phyloP scores from a whole-genome alignment of 2,888 invertebrate species.

The Ophion obscuratus region DNA sequence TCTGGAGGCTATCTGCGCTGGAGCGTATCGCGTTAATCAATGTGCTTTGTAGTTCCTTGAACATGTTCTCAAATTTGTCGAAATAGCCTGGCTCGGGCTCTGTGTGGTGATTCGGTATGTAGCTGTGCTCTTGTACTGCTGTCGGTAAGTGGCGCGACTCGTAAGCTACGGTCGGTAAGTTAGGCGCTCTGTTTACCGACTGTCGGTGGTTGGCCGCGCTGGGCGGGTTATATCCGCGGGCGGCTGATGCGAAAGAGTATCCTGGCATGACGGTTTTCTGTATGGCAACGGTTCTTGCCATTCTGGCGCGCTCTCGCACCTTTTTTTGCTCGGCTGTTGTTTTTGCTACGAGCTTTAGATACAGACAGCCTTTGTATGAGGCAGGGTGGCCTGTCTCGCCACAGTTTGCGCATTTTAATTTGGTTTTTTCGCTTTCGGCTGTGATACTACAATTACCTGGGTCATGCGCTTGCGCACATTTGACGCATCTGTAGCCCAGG shows the following conservation, averaged over 20 bases:
- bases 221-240: too few species aligned
- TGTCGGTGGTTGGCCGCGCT: too few species aligned
- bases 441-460: conserved; percentile 1
- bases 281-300: too few species aligned
- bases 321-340: conserved; percentile 17
- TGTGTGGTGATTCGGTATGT: neutral
- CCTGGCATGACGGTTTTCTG: too few species aligned
- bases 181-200: neutral
- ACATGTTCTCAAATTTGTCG: conserved; percentile 1
- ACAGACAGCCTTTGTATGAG: conserved; percentile 37
- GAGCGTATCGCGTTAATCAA: neutral
- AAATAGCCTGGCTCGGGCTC: neutral
- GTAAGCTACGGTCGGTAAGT: neutral
- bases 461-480: conserved; percentile 28
- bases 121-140: neutral
- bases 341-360: conserved; percentile 30
- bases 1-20: conserved; percentile 8
- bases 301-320: too few species aligned
- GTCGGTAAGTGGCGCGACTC: too few species aligned
- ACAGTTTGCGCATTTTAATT: conserved; percentile 38
- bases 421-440: too few species aligned
- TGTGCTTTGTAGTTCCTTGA: conserved; percentile 7
- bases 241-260: too few species aligned
- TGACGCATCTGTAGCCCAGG: conserved; percentile 34
- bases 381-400: conserved; percentile 2